These are phyloP conservation scores for Epirrhoe alternata DNA, from an alignment of 2,888 invertebrate species.

Conservation along the genomic window DNA sequence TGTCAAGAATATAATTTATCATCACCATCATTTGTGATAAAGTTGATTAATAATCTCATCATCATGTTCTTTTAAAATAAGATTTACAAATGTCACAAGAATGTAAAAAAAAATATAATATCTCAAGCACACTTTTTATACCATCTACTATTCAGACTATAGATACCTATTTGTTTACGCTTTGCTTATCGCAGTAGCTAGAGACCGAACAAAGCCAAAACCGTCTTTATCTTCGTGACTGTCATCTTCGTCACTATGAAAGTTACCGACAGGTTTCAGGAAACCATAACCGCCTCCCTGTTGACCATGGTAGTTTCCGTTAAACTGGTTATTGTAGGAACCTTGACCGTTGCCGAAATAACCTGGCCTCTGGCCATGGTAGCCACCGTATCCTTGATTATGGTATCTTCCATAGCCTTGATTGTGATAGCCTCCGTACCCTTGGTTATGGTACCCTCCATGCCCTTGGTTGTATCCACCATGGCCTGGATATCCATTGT, in stretches of 20 bases:
- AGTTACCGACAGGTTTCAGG: constrained; percentile 58
- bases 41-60: not conserved
- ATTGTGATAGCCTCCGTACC: constrained; percentile 40
- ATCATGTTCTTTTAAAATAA: not conserved
- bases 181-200: constrained; percentile 45
- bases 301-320: constrained; percentile 69
- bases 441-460: constrained; percentile 40
- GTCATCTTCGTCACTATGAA: constrained; percentile 54
- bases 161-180: constrained; percentile 15
- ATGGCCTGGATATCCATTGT: constrained; percentile 48
- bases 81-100: not conserved
- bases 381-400: constrained; percentile 50
- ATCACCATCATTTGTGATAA: not conserved
- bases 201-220: constrained; percentile 51
- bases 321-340: constrained; percentile 70
- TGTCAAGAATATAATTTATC: not conserved
- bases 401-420: constrained; percentile 45
- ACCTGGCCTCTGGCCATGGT: constrained; percentile 57
- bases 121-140: not conserved
- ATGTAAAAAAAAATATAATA: not conserved
- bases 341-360: constrained; percentile 65
- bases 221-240: constrained; percentile 47
- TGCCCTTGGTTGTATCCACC: constrained; percentile 44
- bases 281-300: constrained; percentile 58
- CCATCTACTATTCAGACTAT: not conserved